phyloP scores from a whole-genome alignment of 2,888 invertebrate genomes.

The Lasioglossum oenotherae region DNA sequence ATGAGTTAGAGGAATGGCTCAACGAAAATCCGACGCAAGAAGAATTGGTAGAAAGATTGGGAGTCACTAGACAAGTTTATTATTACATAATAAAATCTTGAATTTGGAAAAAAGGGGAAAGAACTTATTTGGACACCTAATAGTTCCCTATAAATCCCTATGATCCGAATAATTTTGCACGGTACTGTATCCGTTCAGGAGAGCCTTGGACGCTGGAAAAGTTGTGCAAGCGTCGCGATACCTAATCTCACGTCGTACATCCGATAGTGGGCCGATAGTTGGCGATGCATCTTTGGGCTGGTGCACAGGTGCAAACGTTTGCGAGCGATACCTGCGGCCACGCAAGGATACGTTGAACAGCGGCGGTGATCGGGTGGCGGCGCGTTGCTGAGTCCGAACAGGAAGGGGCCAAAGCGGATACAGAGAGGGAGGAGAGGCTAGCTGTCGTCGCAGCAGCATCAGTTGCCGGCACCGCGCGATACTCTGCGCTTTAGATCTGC shows the following conservation, averaged over 20 bases:
- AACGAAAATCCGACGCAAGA: no score
- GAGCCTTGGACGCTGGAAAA: background rate
- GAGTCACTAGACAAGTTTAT: no score
- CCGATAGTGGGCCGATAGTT: background rate
- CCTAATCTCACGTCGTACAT: no score
- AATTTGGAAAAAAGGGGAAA: no score
- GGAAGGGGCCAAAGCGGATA: constrained; percentile 56
- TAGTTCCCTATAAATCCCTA: background rate
- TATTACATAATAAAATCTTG: no score
- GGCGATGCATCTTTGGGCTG: background rate
- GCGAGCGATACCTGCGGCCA: constrained; percentile 35
- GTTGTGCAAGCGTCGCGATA: background rate
- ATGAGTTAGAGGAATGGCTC: no score
- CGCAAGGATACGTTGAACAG: constrained; percentile 32
- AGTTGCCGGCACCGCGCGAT: constrained; percentile 74
- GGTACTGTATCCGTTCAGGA: background rate
- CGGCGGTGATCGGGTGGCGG: constrained; percentile 32
- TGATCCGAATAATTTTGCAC: background rate
- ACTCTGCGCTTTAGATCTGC: constrained; percentile 65
- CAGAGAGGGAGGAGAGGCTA: constrained; percentile 61
- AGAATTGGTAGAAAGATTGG: no score
- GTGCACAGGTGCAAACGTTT: constrained; percentile 37
- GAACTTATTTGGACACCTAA: no score
- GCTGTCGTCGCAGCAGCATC: constrained; percentile 68
- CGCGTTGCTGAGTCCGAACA: constrained; percentile 38